phyloP scores from a whole-genome alignment of 2,888 invertebrate species.

The Gari tellinella region DNA sequence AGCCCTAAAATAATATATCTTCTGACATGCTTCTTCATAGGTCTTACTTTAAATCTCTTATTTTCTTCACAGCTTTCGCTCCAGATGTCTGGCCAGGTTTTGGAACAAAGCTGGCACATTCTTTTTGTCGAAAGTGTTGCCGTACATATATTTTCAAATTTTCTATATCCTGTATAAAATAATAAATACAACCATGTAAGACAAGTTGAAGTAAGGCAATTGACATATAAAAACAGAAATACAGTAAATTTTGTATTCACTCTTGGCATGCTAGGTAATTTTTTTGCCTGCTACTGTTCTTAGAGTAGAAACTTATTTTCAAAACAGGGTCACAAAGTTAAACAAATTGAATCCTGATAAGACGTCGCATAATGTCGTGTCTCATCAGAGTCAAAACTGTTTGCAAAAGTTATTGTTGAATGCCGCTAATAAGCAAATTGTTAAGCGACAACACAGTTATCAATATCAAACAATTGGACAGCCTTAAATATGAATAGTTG shows the following conservation, averaged over 20 bases:
- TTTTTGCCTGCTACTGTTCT: neutral
- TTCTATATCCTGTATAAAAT: slow-evolving; percentile 58
- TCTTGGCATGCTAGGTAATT: neutral
- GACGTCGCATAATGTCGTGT: no score
- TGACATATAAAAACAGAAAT: no score
- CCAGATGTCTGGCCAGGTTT: slow-evolving; percentile 57
- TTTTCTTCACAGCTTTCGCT: slow-evolving; percentile 39
- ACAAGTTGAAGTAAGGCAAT: neutral
- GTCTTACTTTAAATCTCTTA: slow-evolving; percentile 68
- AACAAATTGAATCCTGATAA: no score
- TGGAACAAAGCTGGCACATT: slow-evolving; percentile 73
- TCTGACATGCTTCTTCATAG: no score
- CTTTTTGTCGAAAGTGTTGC: slow-evolving; percentile 70
- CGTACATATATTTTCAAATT: slow-evolving; percentile 60
- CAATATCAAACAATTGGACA: no score
- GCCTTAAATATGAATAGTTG: no score
- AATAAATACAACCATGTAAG: slow-evolving; percentile 1
- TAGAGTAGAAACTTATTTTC: slow-evolving; percentile 37
- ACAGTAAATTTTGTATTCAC: no score
- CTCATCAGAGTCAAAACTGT: no score
- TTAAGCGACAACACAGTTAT: no score
- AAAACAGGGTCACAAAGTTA: slow-evolving; percentile 31
- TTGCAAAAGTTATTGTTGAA: no score
- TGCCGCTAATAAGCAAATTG: no score
- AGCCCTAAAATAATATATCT: no score